Conservation (phyloP, 1,140 invertebrate species). For the Phenacoccus solenopsis region DNA sequence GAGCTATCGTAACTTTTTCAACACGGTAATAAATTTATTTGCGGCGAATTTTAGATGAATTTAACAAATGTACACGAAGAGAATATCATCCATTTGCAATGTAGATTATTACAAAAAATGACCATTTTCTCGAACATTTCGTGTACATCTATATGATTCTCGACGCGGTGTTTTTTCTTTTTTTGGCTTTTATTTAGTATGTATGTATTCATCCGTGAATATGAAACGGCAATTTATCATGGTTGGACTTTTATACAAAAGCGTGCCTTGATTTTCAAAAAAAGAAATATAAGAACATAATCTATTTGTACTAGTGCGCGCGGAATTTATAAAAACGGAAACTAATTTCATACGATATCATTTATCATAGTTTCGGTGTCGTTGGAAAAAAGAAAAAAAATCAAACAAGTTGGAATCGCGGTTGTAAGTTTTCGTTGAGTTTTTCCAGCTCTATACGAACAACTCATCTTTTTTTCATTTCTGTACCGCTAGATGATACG, state of each 20-base stretch:
- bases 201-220: slow-evolving; percentile 9
- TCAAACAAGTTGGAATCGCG: not conserved
- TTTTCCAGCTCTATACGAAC: too few species aligned
- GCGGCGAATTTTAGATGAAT: not conserved
- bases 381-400: not conserved
- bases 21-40: not conserved
- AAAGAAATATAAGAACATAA: slow-evolving; percentile 8
- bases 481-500: too few species aligned
- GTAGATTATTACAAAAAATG: slow-evolving; percentile 3
- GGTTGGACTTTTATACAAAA: slow-evolving; percentile 9
- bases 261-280: slow-evolving; percentile 11
- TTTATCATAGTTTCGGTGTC: slow-evolving; percentile 6
- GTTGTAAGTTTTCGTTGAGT: not conserved
- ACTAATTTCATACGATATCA: slow-evolving; percentile 13
- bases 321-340: slow-evolving; percentile 12
- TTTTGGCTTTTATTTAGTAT: not conserved
- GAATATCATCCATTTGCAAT: not conserved
- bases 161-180: too few species aligned
- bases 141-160: not conserved
- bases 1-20: too few species aligned
- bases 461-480: slow-evolving; percentile 3
- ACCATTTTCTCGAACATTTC: not conserved
- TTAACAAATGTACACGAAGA: not conserved
- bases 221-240: slow-evolving; percentile 12
- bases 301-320: not conserved